Base-by-base conservation (phyloP, 2,113 vertebrate genomes). In the Labeo catla region DNA sequence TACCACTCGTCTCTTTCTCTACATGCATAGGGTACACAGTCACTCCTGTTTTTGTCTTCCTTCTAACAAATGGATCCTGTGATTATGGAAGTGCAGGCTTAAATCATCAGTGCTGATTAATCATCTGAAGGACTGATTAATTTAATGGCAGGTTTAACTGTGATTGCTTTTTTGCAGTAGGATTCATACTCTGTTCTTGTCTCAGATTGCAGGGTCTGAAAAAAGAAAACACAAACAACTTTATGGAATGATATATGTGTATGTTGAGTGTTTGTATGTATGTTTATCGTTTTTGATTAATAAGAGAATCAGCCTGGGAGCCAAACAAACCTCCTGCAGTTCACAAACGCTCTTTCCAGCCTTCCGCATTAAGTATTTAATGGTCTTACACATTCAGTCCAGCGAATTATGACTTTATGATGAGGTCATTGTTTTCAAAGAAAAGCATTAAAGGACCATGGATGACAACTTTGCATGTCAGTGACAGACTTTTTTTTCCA, bases 181-280 rank as follows among this genome's bases (percentile, higher is more conserved):
- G 88, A 45, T 73, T 84, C 89, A 86, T 86, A 76, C 84, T 87
- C 2, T 87, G 43, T 82, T 89, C 83, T 87, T 21, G 84, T 66
- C 74, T 81, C 88, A 76, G 88, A 90, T 80, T 86, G 65, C 81
- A 85, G 88, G 76, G 34, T 59, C 76, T 39, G 65, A 52, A 45
- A 70, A 70, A 88, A 70, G 6, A 28, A 43, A 21, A 81, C 28
- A 13, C 6, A 12, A 43, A 9, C 50, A 68, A 19, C 57, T 82
- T 43, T 76, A n/a, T 8, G 34, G 66, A 81, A 49, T 50, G 39
- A 59, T n/a, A 16, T 68, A 89, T 92, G 88, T 88, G 83, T 88
- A 84, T 57, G 63, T 91, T 90, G 73, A 57, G 5, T 92, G 89
- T 93, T 91, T 90, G 89, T 93, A 76, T 92, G 90, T 92, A 89